These are phyloP conservation scores for Tipula unca DNA, from an alignment of 2,888 invertebrate genomes.

Conservation along the genomic window DNA sequence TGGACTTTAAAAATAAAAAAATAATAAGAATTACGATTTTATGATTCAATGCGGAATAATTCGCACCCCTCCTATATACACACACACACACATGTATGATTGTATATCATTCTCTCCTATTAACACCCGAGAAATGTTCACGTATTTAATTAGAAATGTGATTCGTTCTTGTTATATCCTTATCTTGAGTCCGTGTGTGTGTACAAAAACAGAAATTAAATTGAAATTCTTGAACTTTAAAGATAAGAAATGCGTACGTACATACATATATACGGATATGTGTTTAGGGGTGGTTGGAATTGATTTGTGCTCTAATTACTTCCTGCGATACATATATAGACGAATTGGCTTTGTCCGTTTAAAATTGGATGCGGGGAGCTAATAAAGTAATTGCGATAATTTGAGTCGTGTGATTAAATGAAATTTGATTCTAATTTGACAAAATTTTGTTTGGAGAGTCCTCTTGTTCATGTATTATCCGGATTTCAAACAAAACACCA, in stretches of 20 bases:
- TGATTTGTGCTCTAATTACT: not conserved
- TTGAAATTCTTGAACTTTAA: conserved; percentile 4
- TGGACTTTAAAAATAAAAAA: not conserved
- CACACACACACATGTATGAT: no score
- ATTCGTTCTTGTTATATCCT: not conserved
- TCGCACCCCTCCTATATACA: not conserved
- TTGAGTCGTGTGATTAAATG: no score
- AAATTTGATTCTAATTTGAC: no score
- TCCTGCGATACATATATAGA: no score
- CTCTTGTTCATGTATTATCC: no score
- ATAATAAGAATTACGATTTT: not conserved
- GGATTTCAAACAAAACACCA: no score
- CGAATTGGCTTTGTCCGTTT: no score
- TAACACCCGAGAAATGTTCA: not conserved
- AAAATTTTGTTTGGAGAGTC: no score
- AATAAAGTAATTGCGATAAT: no score
- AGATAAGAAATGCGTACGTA: not conserved
- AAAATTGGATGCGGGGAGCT: no score
- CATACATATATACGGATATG: not conserved
- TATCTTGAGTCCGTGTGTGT: not conserved
- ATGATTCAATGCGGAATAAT: not conserved
- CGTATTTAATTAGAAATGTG: conserved; percentile 8
- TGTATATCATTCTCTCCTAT: not conserved
- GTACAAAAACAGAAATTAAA: not conserved
- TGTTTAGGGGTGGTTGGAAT: not conserved